Evolutionary conservation across 2,797 vertebrate species (phyloP).

Genomic region (Apogon hyalosoma): DNA sequence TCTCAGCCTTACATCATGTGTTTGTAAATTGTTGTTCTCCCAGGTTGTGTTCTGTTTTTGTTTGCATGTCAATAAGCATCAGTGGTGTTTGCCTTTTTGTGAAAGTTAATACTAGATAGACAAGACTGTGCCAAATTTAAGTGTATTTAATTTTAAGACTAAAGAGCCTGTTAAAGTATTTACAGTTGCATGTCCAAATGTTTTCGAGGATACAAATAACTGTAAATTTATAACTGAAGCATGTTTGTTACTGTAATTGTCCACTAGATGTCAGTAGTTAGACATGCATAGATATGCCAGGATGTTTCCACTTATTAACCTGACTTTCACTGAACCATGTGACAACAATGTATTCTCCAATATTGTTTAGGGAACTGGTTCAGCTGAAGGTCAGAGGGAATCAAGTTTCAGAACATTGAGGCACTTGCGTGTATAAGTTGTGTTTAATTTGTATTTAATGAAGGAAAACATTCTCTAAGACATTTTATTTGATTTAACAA

Average conservation of each 20-base stretch:
- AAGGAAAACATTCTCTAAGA: neutral
- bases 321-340: neutral
- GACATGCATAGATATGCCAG: neutral
- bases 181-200: neutral
- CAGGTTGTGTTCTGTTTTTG: neutral
- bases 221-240: neutral
- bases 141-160: conserved; percentile 25
- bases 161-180: conserved; percentile 5
- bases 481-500: conserved; percentile 2
- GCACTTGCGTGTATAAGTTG: neutral
- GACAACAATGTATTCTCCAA: neutral
- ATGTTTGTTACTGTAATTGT: conserved; percentile 6
- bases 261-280: conserved; percentile 63
- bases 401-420: conserved; percentile 4
- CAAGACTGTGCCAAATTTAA: conserved; percentile 28
- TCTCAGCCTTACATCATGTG: neutral
- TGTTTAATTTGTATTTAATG: neutral
- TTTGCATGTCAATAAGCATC: conserved; percentile 43
- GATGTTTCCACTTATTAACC: neutral
- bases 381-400: conserved; percentile 12
- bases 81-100: neutral
- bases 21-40: neutral
- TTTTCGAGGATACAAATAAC: neutral
- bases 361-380: conserved; percentile 18
- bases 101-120: neutral